Evolutionary conservation across 1,140 invertebrate genomes (phyloP).

Genomic region (Camponotus pennsylvanicus): DNA sequence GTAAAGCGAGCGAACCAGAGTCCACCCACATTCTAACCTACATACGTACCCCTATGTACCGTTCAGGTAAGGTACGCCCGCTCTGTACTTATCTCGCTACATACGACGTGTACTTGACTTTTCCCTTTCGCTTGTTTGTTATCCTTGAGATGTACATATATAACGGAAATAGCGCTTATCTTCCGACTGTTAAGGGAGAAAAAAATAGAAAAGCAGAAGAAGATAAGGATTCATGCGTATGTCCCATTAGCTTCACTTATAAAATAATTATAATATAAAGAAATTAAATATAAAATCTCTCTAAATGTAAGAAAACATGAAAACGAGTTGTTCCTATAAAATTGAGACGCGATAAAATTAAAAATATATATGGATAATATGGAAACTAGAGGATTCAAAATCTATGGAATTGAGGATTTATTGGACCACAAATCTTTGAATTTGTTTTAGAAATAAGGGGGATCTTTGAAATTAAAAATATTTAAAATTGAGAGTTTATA

Average conservation of each 20-base stretch:
- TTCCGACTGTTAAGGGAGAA: background rate
- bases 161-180: conserved; percentile 22
- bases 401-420: background rate
- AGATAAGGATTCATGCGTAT: background rate
- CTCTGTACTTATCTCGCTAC: conserved; percentile 54
- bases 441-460: background rate
- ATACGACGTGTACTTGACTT: conserved; percentile 44
- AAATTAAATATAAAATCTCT: background rate
- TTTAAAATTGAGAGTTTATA: background rate
- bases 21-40: conserved; percentile 80
- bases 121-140: conserved; percentile 36
- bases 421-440: too few species aligned
- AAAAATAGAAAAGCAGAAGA: conserved; percentile 4
- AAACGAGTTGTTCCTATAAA: background rate
- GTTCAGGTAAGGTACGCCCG: conserved; percentile 59
- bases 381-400: background rate
- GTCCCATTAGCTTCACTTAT: background rate
- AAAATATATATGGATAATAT: too few species aligned
- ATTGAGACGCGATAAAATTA: background rate
- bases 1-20: conserved; percentile 50
- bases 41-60: conserved; percentile 71
- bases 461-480: background rate
- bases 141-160: conserved; percentile 7
- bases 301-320: background rate
- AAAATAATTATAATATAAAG: background rate